Evolutionary conservation across 2,888 invertebrate genomes (phyloP), one percentile per base, ranked within the genome.

Genomic region (Harpalus rubripes): DNA sequence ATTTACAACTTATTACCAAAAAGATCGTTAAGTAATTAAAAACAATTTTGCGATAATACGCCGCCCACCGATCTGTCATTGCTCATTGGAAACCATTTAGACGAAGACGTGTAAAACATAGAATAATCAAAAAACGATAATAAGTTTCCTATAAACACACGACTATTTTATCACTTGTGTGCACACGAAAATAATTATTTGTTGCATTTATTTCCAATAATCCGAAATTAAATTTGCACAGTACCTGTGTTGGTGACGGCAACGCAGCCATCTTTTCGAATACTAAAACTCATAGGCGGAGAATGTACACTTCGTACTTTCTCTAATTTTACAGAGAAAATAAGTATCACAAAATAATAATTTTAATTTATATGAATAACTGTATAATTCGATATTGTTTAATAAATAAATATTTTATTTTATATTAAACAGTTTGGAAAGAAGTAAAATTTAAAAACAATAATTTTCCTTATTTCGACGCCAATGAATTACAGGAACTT

Each of bases 231-330:
- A 82, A 63, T 82, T 65, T 86, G 78, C 78, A 81, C 81, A 92
- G 92, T 95, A 96, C 95, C 95, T 95, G 95, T 92, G 95, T 95
- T 93, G 96, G 95, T 93, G 95, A 96, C 93, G 95, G 96, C 95
- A 96, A 93, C 92, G 95, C 94, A 94, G 96, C 96, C 96, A 96
- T 96, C 92, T 95, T 96, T 94, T 90, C 90, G 90, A 88, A 91
- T 91, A 90, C 89, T 90, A 85, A 88, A 88, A 85, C 87, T 88
- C 81, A 87, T 88, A 78, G 84, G 84, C 78, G 84, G 84, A 26
- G 84, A 84, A 61, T 7, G 8, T 7, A 15, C 1, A 84, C 87
- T 4, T 86, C 86, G 41, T 10, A 44, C 1, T 8, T 16, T 44
- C 0, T 74, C 12, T 74, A 10, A 18, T 44, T 74, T 22, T 74